Evolutionary conservation across 2,113 vertebrate genomes (phyloP).

Genomic region (Gavia stellata): DNA sequence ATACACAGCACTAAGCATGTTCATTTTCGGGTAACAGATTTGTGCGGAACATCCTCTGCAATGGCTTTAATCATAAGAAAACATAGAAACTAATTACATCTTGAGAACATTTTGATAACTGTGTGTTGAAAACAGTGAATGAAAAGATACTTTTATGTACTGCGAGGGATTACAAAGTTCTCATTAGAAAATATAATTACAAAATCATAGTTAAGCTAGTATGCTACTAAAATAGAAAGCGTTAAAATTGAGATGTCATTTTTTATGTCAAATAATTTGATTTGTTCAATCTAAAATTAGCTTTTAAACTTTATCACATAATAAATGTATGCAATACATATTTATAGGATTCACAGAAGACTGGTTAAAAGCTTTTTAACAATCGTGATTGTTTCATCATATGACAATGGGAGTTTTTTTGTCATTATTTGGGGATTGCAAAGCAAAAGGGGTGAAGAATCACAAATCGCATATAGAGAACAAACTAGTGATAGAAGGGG

Average conservation of each 20-base stretch:
- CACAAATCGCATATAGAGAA: rapidly evolving
- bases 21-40: constrained; percentile 1
- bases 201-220: constrained; percentile 7
- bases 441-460: not conserved
- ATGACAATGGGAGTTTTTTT: not conserved
- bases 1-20: not conserved
- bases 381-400: not conserved
- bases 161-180: not conserved
- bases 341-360: not conserved
- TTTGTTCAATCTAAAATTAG: not conserved
- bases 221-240: not conserved
- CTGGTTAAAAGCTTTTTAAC: not conserved
- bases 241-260: not conserved
- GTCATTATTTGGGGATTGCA: not conserved
- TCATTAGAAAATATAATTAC: not conserved
- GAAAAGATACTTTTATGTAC: constrained; percentile 1
- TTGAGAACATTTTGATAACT: constrained; percentile 31
- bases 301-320: not conserved
- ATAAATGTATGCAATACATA: not conserved
- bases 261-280: not conserved
- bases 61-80: constrained; percentile 38
- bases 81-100: constrained; percentile 50
- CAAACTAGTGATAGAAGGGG: not conserved
- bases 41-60: constrained; percentile 37
- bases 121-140: constrained; percentile 31